A percentile compares a stretch with the other conserved stretches of the same genome.
Conservation (phyloP, 1,140 invertebrate species). For the Drosophila lacteicornis region DNA sequence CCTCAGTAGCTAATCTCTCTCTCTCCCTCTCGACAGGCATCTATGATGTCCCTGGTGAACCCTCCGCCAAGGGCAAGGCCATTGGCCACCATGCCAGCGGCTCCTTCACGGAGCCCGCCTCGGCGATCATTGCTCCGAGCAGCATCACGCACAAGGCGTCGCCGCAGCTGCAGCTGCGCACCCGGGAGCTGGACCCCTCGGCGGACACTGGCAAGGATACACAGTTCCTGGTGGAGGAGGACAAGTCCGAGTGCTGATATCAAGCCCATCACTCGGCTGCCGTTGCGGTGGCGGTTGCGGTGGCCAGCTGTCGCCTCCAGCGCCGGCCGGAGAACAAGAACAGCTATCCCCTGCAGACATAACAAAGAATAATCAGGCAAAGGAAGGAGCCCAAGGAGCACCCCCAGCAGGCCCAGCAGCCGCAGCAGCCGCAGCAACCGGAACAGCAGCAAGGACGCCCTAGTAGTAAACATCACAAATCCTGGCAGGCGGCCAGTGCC, state of each 20-base stretch:
- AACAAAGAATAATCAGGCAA: slow-evolving; percentile 59
- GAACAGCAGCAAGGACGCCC: slow-evolving; percentile 47
- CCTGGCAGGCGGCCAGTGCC: slow-evolving; percentile 52
- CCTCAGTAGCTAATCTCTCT: slow-evolving; percentile 9
- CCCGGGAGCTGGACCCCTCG: slow-evolving; percentile 92
- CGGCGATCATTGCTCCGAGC: slow-evolving; percentile 92
- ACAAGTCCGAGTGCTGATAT: slow-evolving; percentile 86
- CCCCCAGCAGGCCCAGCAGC: slow-evolving; percentile 24
- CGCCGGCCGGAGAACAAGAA: slow-evolving; percentile 50
- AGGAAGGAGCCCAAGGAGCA: slow-evolving; percentile 20
- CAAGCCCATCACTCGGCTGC: slow-evolving; percentile 64
- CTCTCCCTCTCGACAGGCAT: slow-evolving; percentile 85
- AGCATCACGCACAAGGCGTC: slow-evolving; percentile 91
- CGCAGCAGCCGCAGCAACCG: slow-evolving; percentile 14
- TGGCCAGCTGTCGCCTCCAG: slow-evolving; percentile 52
- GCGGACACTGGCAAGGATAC: slow-evolving; percentile 97
- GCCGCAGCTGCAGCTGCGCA: slow-evolving; percentile 89
- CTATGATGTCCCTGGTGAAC: slow-evolving; percentile 92
- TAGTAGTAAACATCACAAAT: slow-evolving; percentile 73
- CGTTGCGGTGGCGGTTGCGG: slow-evolving; percentile 30
- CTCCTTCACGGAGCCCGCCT: slow-evolving; percentile 87
- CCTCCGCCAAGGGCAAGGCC: slow-evolving; percentile 87
- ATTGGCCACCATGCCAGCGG: slow-evolving; percentile 63
- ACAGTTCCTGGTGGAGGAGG: slow-evolving; percentile 94
- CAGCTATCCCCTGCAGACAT: slow-evolving; percentile 70